Conservation (phyloP, 53 echinoderm and acorn worm genomes). For the Mesocentrotus franciscanus region DNA sequence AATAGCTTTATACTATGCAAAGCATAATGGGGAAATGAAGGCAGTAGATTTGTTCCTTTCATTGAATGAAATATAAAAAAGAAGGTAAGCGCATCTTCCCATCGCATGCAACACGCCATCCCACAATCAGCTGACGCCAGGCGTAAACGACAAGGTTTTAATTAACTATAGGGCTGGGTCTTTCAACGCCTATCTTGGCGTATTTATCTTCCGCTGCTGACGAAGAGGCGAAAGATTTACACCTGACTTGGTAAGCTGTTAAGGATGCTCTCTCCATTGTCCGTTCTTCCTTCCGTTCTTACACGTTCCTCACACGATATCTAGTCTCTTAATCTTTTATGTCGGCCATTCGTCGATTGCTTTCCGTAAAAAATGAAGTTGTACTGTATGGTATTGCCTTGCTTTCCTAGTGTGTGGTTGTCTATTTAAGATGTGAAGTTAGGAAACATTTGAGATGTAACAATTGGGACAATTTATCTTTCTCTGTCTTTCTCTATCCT, state of each 20-base stretch:
- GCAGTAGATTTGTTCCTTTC: neutral
- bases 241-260: slow-evolving; percentile 25
- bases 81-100: neutral
- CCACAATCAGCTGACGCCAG: slow-evolving; percentile 35
- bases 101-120: neutral
- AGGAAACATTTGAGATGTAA: neutral
- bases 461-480: neutral
- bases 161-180: slow-evolving; percentile 56
- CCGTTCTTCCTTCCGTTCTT: slow-evolving; percentile 35
- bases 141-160: slow-evolving; percentile 60
- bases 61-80: neutral
- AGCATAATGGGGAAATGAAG: neutral
- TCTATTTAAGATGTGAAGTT: neutral
- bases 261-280: neutral
- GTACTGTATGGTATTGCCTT: neutral
- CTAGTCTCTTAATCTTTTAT: neutral
- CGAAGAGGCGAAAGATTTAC: slow-evolving; percentile 23
- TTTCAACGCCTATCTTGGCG: slow-evolving; percentile 44
- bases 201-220: slow-evolving; percentile 46
- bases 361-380: neutral
- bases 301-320: slow-evolving; percentile 41
- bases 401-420: neutral
- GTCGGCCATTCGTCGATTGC: neutral
- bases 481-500: neutral
- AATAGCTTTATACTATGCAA: neutral